Evolutionary conservation across 2,113 vertebrate genomes (phyloP), one percentile per base, ranked within the genome.

Genomic region (Gasterosteus nipponicus): DNA sequence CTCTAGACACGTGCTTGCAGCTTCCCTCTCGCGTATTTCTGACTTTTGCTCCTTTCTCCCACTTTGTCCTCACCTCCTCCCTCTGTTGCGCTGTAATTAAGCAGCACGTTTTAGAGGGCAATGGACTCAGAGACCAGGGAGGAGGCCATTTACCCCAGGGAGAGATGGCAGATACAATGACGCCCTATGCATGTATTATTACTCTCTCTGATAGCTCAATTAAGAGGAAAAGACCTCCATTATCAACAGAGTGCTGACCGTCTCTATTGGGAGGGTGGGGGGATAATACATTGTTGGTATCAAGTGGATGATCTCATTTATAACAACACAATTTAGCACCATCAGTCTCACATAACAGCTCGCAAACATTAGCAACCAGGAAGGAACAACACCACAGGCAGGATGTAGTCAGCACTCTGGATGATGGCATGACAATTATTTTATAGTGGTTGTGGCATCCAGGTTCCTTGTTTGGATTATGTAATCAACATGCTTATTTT

Each of bases 381-480:
- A 64, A 66, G 73, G 38, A 65, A 39, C 39, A 63, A 58, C 65
- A 75, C 75, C 80, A 70, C 71, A 11, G 86, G 76, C 64, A 84
- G 68, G 69, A 79, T 9, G 15, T 62, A 22, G 65, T 78, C 75
- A 61, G 75, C 64, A 58, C 57, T 56, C 42, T 54, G 53, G 38
- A 85, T 66, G 78, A 71, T 67, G 86, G 78, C 56, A 69, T 72
- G 75, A 81, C 80, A 89, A 88, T 88, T 83, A 80, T 70, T 85
- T 78, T 74, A 88, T 75, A 77, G 77, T 35, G 62, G 81, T 84
- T 85, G 67, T 66, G 65, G 65, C 59, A 75, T 75, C 57, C 58
- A 54, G 74, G 71, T 73, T 51, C 79, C 69, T 84, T 75, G 85
- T 90, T 90, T 82, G 83, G 73, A 83, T 93, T 91, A 90, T 81